Evolutionary conservation across 1,140 invertebrate genomes (phyloP).

Genomic region (Triops longicaudatus): DNA sequence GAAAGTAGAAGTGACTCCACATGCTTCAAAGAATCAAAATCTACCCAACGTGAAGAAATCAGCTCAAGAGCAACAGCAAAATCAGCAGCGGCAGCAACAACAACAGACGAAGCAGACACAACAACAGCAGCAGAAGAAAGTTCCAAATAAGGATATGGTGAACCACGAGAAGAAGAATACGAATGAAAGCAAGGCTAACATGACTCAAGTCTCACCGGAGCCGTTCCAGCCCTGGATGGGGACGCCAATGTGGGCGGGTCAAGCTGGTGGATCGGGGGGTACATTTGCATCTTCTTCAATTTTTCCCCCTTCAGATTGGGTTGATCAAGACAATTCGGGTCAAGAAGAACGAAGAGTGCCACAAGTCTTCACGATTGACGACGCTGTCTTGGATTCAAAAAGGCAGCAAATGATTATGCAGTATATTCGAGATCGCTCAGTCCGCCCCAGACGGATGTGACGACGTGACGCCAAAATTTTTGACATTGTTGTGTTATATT

Average conservation of each 20-base stretch:
- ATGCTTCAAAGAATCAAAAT: background rate
- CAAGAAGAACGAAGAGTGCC: background rate
- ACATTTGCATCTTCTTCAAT: too few relatives aligned
- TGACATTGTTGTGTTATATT: too few relatives aligned
- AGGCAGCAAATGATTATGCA: background rate
- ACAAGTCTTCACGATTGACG: background rate
- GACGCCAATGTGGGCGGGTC: background rate
- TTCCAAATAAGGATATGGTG: background rate
- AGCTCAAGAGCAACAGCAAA: too few relatives aligned
- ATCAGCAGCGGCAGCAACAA: background rate
- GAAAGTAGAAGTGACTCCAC: background rate
- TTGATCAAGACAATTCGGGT: background rate
- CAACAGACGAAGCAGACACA: background rate
- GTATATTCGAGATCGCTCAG: background rate
- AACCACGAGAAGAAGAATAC: background rate
- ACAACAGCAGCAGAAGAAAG: background rate
- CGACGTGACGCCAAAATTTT: background rate
- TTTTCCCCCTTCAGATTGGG: background rate
- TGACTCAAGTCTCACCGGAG: background rate
- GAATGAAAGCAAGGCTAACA: background rate
- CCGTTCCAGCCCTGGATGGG: background rate
- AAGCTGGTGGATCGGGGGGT: background rate
- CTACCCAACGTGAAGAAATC: too few relatives aligned
- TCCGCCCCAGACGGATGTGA: background rate
- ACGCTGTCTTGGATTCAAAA: background rate